Evolutionary conservation across 2,113 vertebrate species (phyloP), one percentile per base, ranked within the genome.

Genomic region (Carettochelys insculpta): DNA sequence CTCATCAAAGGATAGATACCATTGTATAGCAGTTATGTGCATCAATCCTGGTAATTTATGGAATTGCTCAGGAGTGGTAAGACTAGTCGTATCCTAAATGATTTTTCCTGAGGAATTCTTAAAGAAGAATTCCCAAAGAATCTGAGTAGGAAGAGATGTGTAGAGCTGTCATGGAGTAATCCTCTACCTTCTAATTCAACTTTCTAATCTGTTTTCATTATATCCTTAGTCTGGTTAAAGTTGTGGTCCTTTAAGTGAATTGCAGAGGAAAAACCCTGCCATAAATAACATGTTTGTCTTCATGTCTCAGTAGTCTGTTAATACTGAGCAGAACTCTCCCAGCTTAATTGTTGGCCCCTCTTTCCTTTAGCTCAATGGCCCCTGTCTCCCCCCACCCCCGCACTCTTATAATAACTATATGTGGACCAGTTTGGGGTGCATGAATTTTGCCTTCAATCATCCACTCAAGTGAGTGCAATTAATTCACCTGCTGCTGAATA

Each of bases 121-220:
- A 53, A 65, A 38, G 24, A 13, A 29, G 80, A 73, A 48, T 5
- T 87, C 8, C 5, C 87, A 16, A 58, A 29, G 16, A 73, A 11
- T 43, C 14, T 3, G 3, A 4, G 22, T 89, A 2, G 31, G 24
- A 58, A 85, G 80, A 10, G 14, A 19, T 85, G 6, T 34, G 11
- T 58, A 78, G 94, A 34, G 20, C 25, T 85, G 56, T 7, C 3
- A 25, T 38, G 83, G 22, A 47, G 65, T 31, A 56, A 27, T 76
- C 83, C 51, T 77, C 83, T 80, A 54, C 89, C 17, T 11, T 34
- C 81, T 79, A 3, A 11, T 54, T 89, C 52, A 85, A 50, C 38
- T 92, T 88, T 90, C 43, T 90, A 34, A 31, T 85, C 58, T 52
- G 1, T 90, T 94, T 93, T 83, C 48, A 90, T 6, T 8, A 50